Evolutionary conservation across 2,797 vertebrate species (phyloP).

Genomic region (Kryptopterus vitreolus): DNA sequence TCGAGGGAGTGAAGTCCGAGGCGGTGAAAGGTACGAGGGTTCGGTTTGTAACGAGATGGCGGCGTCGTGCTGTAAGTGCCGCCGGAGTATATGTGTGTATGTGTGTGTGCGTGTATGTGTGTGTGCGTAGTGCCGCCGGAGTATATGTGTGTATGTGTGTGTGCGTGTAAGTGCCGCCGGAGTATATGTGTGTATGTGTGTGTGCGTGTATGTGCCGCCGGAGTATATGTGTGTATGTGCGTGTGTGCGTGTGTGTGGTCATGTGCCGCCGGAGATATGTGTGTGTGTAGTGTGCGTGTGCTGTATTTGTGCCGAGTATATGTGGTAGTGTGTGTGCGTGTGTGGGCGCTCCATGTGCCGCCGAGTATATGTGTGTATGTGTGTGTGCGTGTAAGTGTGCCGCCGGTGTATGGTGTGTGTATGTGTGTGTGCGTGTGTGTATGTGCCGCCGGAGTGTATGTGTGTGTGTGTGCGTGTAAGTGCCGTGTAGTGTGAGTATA

Average conservation of each 20-base stretch:
- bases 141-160: conserved; percentile 14
- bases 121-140: too few relatives aligned
- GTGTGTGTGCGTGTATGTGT: neutral
- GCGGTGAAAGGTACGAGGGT: conserved; percentile 87
- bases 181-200: neutral
- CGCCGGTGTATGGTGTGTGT: too few relatives aligned
- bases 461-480: too few relatives aligned
- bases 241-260: conserved; percentile 62
- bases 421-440: conserved; percentile 3
- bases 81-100: too few relatives aligned
- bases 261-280: conserved; percentile 89
- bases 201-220: too few relatives aligned
- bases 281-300: neutral
- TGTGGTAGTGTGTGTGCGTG: too few relatives aligned
- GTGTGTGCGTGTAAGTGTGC: neutral
- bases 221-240: neutral
- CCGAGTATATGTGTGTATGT: conserved; percentile 15
- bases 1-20: conserved; percentile 96
- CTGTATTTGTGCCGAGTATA: neutral
- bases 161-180: neutral
- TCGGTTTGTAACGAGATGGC: neutral
- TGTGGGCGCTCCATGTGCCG: too few relatives aligned
- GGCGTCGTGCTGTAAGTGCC: neutral
- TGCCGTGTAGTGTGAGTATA: conserved; percentile 9
- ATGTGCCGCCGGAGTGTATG: too few relatives aligned